A percentile compares a stretch with the other conserved stretches of the same genome.
phyloP scores from a whole-genome alignment of 2,888 invertebrate genomes.

The Ophioninae sp. region DNA sequence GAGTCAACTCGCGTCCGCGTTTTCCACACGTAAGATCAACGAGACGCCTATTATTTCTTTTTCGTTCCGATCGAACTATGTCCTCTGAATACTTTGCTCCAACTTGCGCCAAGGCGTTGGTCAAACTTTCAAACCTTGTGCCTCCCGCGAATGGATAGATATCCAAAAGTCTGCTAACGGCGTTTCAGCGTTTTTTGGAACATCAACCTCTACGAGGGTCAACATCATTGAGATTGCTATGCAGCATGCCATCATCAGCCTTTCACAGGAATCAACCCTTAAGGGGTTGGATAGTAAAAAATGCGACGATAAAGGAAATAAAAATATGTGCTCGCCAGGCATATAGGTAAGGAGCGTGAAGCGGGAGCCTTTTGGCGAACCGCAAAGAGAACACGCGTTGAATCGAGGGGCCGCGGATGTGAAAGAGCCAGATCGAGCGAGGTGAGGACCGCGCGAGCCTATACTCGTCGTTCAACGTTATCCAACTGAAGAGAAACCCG shows the following conservation, averaged over 20 bases:
- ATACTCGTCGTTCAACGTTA: conserved; percentile 64
- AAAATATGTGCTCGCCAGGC: conserved; percentile 36
- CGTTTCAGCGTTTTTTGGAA: not conserved
- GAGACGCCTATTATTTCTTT: conserved; percentile 72
- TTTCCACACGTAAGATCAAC: conserved; percentile 57
- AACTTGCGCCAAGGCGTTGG: not conserved
- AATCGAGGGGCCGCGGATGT: conserved; percentile 52
- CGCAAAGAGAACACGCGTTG: conserved; percentile 63
- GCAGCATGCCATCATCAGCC: too few species aligned
- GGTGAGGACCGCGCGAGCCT: conserved; percentile 64
- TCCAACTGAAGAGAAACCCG: conserved; percentile 68
- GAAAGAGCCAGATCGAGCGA: conserved; percentile 51
- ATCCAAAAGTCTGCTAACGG: not conserved
- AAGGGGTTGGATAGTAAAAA: not conserved
- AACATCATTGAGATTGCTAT: not conserved
- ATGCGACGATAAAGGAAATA: conserved; percentile 15
- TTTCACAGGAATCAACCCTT: not conserved
- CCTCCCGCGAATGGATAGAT: not conserved
- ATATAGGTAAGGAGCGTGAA: conserved; percentile 19
- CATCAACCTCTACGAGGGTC: not conserved
- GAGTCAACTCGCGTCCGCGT: conserved; percentile 58
- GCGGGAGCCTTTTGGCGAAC: conserved; percentile 51
- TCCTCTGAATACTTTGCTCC: not conserved
- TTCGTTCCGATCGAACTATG: conserved; percentile 11
- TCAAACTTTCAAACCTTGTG: not conserved